Base-by-base conservation (phyloP, 2,797 vertebrate genomes). In the Enteromius unitaeniatus region DNA sequence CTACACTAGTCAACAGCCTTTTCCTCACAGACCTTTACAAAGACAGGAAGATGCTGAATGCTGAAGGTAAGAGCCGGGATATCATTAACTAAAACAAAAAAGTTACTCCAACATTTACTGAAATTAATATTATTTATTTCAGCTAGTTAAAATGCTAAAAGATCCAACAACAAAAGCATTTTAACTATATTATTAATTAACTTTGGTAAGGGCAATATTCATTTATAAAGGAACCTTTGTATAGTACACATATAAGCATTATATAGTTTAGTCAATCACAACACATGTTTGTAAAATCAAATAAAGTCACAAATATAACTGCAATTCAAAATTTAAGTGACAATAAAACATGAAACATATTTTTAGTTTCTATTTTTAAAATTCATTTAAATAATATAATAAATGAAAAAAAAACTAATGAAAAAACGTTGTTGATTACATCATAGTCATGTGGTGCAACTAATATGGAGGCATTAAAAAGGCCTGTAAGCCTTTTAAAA, bases 1-100 rank as follows among this genome's bases (percentile, higher is more conserved):
- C 96, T 17, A 97, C 96, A 2, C 91, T 97, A 6, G 91, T 97
- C 88, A 95, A 96, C 91, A 96, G 95, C 86, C 92, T 97, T 86
- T 97, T 97, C 90, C 95, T 97, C 87, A 97, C 96, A 15, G 95
- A 96, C 80, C 91, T 97, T 79, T 94, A 95, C 86, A 95, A 89
- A 87, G 92, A 94, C 86, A 91, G 94, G 51, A 95, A 91, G 21
- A 89, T 94, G 85, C 92, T 89, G 1, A 93, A 91, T 67, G 94
- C 95, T 9, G 93, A 95, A 88, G 95, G 95, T 95, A 85, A 60
- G 26, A 23, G 31, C 1, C 21, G 0, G 51, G 17, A n/a, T 51
- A 21, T 74, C 10, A 10, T 31, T 53, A 34, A 53, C 47, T 19
- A 26, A 68, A 21, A 21, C 1, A 15, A 42, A 40, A 10, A 23